Conservation (phyloP, 1,140 invertebrate genomes). For the Leptopilina boulardi region DNA sequence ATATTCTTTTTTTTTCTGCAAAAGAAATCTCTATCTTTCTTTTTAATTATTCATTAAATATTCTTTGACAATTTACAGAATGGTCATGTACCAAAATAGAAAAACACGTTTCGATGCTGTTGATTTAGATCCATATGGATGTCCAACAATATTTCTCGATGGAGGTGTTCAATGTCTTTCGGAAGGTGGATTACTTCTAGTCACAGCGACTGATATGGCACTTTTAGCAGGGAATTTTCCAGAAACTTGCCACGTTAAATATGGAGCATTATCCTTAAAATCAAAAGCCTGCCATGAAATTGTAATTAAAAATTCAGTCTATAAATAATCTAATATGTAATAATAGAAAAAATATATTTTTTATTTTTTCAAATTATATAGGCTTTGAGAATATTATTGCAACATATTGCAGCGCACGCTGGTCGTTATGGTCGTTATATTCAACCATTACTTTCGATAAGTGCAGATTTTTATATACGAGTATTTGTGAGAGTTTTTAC, state of each 20-base stretch:
- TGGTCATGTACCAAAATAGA: slow-evolving; percentile 89
- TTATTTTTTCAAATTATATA: slow-evolving; percentile 56
- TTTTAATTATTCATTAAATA: no score
- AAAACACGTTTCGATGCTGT: slow-evolving; percentile 89
- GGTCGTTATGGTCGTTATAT: slow-evolving; percentile 96
- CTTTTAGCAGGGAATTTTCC: slow-evolving; percentile 96
- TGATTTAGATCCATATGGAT: slow-evolving; percentile 98
- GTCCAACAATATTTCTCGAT: slow-evolving; percentile 95
- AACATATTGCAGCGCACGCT: slow-evolving; percentile 93
- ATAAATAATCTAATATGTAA: background rate
- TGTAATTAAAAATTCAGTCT: slow-evolving; percentile 72
- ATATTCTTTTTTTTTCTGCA: no score
- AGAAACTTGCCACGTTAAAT: slow-evolving; percentile 96
- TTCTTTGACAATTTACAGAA: slow-evolving; percentile 77
- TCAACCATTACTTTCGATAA: slow-evolving; percentile 92
- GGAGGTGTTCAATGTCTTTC: slow-evolving; percentile 89
- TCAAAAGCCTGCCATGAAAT: slow-evolving; percentile 97
- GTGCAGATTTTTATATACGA: slow-evolving; percentile 97
- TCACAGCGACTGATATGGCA: slow-evolving; percentile 99
- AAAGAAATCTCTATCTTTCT: no score
- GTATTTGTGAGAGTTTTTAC: slow-evolving; percentile 93
- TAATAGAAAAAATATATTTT: background rate
- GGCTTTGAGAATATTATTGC: slow-evolving; percentile 94
- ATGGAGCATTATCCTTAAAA: slow-evolving; percentile 92
- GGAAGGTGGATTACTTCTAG: slow-evolving; percentile 89